Evolutionary conservation across 1,140 invertebrate species (phyloP), one percentile per base, ranked within the genome.

Genomic region (Triops longicaudatus): DNA sequence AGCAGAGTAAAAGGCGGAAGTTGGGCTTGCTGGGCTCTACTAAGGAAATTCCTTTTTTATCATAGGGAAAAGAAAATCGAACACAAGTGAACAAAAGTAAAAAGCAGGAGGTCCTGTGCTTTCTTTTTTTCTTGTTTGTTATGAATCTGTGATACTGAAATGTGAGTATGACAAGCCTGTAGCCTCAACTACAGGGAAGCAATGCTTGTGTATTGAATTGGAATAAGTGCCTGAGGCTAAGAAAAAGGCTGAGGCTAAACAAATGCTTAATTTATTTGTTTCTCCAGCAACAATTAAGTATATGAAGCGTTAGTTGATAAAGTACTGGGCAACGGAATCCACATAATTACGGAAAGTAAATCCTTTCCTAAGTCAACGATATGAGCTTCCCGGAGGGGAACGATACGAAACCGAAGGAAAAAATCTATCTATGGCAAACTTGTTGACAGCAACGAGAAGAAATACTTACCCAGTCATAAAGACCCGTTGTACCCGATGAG

Each of bases 391-490:
- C 4, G 50, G 22, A n/a, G 5, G 22, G 50, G 50, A n/a, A 63
- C 22, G 22, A 75, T 50, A 7, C 31, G 31, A 2, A 37, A 37
- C 7, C n/a, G n/a, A 37, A 7, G 31, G 31, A 37, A 37, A 75
- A 41, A 75, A 17, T 22, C 74, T 75, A 28, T 43, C 63, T 43
- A 14, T 43, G 31, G 44, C 76, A 17, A 41, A 75, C 63, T 41
- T 28, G 12, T 41, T 31, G 43, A 71, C 63, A 71, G 28, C 31
- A 76, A 26, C 27, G 76, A n/a, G 76, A 78, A 9, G 77, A 26
- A 14, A 76, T 22, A n/a, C 28, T 27, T 28, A 42, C n/a, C 14
- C n/a, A 22, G 72, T 73, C 28, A 5, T 9, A 7, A 7, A 73
- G 72, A 14, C 31, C 2, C n/a, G n/a, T n/a, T 37, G 2, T 37